phyloP scores from a whole-genome alignment of 2,888 invertebrate genomes.

The Drosophila paranaensis region DNA sequence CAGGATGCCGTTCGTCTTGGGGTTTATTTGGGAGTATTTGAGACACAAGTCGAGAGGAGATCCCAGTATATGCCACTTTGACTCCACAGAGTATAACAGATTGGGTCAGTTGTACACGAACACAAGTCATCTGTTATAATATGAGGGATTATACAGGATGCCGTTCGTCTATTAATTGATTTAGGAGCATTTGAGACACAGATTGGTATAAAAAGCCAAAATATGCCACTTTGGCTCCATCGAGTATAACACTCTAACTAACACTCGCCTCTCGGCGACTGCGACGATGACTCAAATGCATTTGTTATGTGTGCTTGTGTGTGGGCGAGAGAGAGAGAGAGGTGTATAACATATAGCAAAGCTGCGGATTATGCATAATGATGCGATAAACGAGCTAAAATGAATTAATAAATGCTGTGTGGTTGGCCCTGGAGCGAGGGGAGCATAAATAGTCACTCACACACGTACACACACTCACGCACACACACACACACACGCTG shows the following conservation, averaged over 20 bases:
- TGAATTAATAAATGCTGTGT: slow-evolving; percentile 56
- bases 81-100: slow-evolving; percentile 31
- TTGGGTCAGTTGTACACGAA: slow-evolving; percentile 17
- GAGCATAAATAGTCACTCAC: slow-evolving; percentile 17
- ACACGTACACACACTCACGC: background rate
- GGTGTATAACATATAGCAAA: slow-evolving; percentile 14
- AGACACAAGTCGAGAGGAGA: slow-evolving; percentile 34
- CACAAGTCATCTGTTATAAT: slow-evolving; percentile 52
- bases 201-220: background rate
- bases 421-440: slow-evolving; percentile 13
- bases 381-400: slow-evolving; percentile 65
- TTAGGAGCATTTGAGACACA: slow-evolving; percentile 59
- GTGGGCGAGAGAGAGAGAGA: slow-evolving; percentile 2
- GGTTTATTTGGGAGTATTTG: slow-evolving; percentile 50
- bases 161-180: slow-evolving; percentile 39
- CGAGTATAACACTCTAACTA: slow-evolving; percentile 4
- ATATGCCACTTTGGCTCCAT: slow-evolving; percentile 51
- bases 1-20: slow-evolving; percentile 59
- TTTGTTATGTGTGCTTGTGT: background rate
- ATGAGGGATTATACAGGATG: slow-evolving; percentile 40
- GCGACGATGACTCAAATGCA: slow-evolving; percentile 62
- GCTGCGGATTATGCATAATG: slow-evolving; percentile 57
- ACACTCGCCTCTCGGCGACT: slow-evolving; percentile 8
- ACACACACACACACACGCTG: slow-evolving; percentile 11
- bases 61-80: slow-evolving; percentile 45